These are phyloP conservation scores for Nyctibius grandis DNA, from an alignment of 2,797 vertebrate species.

Conservation along the genomic window DNA sequence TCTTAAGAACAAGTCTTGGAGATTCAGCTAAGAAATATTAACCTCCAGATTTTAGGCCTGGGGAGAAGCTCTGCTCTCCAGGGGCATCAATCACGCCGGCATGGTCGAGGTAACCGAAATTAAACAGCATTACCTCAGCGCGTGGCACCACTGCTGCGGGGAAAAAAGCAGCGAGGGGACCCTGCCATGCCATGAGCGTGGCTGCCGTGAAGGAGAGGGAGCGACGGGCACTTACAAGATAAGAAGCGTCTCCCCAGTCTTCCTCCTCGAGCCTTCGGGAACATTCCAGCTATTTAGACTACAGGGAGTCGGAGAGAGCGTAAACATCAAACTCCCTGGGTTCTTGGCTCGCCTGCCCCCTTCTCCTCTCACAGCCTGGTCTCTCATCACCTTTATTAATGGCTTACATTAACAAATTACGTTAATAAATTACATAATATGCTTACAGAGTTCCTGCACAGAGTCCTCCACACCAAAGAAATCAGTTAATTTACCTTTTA, in stretches of 20 bases:
- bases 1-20: neutral
- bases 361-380: no score
- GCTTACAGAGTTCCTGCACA: neutral
- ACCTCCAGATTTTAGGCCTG: neutral
- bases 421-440: no score
- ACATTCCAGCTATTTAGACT: no score
- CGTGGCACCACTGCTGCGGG: neutral
- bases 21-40: neutral
- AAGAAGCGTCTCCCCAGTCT: no score
- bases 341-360: no score
- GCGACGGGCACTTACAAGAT: neutral
- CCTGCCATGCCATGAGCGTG: neutral
- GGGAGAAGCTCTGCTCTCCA: neutral
- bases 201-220: neutral
- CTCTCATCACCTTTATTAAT: no score
- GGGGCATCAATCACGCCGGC: rapidly evolving
- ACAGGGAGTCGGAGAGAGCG: no score
- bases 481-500: neutral
- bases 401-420: no score
- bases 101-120: neutral
- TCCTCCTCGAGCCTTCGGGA: no score
- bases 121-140: neutral
- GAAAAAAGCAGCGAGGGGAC: neutral
- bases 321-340: no score
- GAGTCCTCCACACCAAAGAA: neutral